Evolutionary conservation across 1,140 invertebrate species (phyloP).

Genomic region (Pseudachorutes palmiensis): DNA sequence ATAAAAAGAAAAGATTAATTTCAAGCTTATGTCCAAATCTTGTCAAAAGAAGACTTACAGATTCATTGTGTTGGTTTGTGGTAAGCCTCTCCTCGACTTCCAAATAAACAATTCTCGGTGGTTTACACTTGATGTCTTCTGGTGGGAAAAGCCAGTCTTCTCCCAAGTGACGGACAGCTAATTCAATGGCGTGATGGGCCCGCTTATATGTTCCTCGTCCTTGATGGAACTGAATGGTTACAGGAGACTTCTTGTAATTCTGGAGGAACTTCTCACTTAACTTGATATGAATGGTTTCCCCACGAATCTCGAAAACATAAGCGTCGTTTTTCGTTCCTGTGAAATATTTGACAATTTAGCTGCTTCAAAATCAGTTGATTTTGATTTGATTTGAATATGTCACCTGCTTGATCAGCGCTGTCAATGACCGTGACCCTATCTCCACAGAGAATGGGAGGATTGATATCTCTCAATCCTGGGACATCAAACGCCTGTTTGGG

Average conservation of each 20-base stretch:
- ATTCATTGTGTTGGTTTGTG: background rate
- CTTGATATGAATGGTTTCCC: constrained; percentile 58
- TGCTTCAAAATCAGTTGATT: background rate
- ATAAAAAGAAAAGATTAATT: too few relatives aligned
- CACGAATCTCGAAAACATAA: constrained; percentile 63
- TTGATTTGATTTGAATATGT: constrained; percentile 14
- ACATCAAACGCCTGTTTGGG: constrained; percentile 67
- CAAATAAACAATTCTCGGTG: constrained; percentile 51
- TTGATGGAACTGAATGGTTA: constrained; percentile 51
- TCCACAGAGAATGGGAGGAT: constrained; percentile 72
- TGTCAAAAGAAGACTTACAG: too few relatives aligned
- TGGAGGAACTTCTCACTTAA: constrained; percentile 63
- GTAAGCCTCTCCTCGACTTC: constrained; percentile 47
- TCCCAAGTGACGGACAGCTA: constrained; percentile 50
- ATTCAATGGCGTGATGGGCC: constrained; percentile 57
- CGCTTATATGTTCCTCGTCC: constrained; percentile 52
- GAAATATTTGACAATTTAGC: constrained; percentile 15
- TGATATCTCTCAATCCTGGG: constrained; percentile 67
- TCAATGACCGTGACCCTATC: constrained; percentile 57
- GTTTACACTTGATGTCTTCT: constrained; percentile 40
- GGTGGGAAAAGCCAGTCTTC: constrained; percentile 60
- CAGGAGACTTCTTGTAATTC: constrained; percentile 58
- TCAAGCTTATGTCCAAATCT: too few relatives aligned
- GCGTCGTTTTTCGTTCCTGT: constrained; percentile 57
- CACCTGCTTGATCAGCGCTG: constrained; percentile 13